Conservation (phyloP, 2,888 invertebrate species). For the Kryphioiulus occultus region DNA sequence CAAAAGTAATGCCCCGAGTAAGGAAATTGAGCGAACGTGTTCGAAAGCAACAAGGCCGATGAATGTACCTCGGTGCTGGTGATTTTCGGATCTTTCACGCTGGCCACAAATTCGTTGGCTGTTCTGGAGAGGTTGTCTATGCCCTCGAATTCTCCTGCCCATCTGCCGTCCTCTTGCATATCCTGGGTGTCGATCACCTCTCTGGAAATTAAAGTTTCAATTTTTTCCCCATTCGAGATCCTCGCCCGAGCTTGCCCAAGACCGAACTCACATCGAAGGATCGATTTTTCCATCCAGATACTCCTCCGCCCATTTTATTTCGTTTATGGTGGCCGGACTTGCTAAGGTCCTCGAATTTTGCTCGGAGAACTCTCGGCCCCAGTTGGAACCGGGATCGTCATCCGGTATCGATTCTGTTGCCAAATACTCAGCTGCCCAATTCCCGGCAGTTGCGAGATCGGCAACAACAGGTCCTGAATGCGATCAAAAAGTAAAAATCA, state of each 20-base stretch:
- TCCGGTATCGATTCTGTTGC: constrained; percentile 55
- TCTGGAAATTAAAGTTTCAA: constrained; percentile 24
- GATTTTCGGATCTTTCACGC: constrained; percentile 71
- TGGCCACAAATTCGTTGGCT: constrained; percentile 64
- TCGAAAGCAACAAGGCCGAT: neutral
- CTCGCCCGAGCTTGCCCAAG: neutral
- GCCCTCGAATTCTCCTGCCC: constrained; percentile 60
- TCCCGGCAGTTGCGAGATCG: constrained; percentile 59
- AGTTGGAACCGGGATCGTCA: constrained; percentile 53
- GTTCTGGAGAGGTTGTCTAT: constrained; percentile 70
- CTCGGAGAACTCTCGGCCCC: constrained; percentile 56
- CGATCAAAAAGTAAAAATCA: neutral
- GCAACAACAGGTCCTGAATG: constrained; percentile 60
- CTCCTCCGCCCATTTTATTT: constrained; percentile 70
- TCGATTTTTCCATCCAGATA: constrained; percentile 63
- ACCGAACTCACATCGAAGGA: neutral
- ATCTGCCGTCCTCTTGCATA: constrained; percentile 51
- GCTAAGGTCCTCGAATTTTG: constrained; percentile 47
- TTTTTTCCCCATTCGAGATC: too few species aligned
- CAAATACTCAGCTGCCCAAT: constrained; percentile 62
- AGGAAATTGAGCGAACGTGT: neutral
- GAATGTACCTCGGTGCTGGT: constrained; percentile 71
- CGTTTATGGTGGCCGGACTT: constrained; percentile 53
- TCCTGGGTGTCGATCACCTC: constrained; percentile 20
- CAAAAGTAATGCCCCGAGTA: neutral